Evolutionary conservation across 2,888 invertebrate genomes (phyloP).

Genomic region (Leptinotarsa haldemani): DNA sequence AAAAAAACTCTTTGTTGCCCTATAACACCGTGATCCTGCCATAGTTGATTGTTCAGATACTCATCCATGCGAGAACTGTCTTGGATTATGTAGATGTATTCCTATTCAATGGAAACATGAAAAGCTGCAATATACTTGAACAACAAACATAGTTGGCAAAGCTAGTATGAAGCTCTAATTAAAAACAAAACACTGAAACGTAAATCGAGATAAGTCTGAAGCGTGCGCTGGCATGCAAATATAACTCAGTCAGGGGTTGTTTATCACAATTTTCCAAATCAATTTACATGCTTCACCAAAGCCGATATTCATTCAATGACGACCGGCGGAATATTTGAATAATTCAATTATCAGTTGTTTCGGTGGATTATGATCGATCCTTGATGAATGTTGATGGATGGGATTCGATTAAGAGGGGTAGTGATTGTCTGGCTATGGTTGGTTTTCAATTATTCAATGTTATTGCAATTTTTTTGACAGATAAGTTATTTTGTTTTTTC

Average conservation of each 20-base stretch:
- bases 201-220: neutral
- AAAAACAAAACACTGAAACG: conserved; percentile 2
- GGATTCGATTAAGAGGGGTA: neutral
- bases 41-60: too few species aligned
- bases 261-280: conserved; percentile 11
- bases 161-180: conserved; percentile 1
- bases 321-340: conserved; percentile 2
- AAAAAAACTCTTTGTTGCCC: too few species aligned
- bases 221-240: neutral
- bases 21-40: too few species aligned
- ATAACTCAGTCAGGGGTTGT: neutral
- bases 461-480: too few species aligned
- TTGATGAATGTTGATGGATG: conserved; percentile 1
- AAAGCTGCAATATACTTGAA: neutral
- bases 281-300: neutral
- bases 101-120: neutral
- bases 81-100: neutral
- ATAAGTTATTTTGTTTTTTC: too few species aligned
- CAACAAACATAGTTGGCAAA: neutral
- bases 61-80: too few species aligned
- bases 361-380: conserved; percentile 5
- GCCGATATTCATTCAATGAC: neutral
- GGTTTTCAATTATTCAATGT: neutral
- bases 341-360: neutral
- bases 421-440: neutral